A percentile compares a stretch with the other conserved stretches of the same genome.
Conservation (phyloP, 1,140 invertebrate genomes). For the Coenobita brevimanus region DNA sequence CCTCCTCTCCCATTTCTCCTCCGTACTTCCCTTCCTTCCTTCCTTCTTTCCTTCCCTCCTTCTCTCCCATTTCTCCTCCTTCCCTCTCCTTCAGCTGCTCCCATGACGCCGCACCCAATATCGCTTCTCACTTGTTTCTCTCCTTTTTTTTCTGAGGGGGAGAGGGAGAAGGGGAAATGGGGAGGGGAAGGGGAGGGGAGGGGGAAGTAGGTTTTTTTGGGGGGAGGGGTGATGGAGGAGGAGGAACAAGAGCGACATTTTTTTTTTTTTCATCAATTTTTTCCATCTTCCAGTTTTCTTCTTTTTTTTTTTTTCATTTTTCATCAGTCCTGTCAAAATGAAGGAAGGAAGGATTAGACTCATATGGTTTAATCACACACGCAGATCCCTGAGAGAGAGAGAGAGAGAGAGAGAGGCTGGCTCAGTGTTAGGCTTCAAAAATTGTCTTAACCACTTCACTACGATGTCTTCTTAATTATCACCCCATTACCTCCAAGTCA, state of each 20-base stretch:
- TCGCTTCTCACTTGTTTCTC: background rate
- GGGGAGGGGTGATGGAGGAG: background rate
- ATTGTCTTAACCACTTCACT: too few relatives aligned
- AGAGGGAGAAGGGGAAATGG: slow-evolving; percentile 9
- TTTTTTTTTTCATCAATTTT: background rate
- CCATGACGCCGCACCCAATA: background rate
- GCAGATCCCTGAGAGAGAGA: too few relatives aligned
- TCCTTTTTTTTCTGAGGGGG: background rate
- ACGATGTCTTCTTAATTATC: too few relatives aligned
- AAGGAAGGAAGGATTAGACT: too few relatives aligned
- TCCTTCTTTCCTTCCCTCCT: background rate
- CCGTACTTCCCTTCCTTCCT: background rate
- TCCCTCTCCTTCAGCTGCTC: background rate
- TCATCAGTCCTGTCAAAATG: too few relatives aligned
- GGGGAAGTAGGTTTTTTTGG: background rate
- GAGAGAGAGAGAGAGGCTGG: too few relatives aligned
- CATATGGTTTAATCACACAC: too few relatives aligned
- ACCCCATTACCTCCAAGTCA: too few relatives aligned
- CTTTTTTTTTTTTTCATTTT: background rate
- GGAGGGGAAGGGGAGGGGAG: background rate
- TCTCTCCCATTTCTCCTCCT: too few relatives aligned
- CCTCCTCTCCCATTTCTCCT: background rate
- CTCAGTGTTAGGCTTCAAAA: too few relatives aligned
- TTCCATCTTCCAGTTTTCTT: background rate
- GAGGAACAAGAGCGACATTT: background rate